Conservation (phyloP, 2,888 invertebrate species). For the Sericinus montela region DNA sequence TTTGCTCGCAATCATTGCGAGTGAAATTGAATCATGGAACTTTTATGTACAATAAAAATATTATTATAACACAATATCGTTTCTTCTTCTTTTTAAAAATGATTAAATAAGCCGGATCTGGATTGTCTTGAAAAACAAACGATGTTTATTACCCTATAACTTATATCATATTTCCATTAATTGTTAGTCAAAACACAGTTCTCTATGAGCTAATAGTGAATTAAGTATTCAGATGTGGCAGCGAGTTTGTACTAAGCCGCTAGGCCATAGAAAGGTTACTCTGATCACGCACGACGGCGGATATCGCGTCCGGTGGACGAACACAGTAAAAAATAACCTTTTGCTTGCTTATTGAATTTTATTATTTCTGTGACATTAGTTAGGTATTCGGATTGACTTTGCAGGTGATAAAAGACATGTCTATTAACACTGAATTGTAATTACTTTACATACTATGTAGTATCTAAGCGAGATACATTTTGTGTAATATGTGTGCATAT, state of each 20-base stretch:
- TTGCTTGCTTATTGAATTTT: slow-evolving; percentile 12
- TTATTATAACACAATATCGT: too few species aligned
- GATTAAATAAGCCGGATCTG: too few species aligned
- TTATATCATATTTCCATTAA: slow-evolving; percentile 16
- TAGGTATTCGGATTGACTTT: not conserved
- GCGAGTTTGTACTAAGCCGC: slow-evolving; percentile 44
- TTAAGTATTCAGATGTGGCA: slow-evolving; percentile 58
- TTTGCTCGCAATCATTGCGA: too few species aligned
- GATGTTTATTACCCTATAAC: not conserved
- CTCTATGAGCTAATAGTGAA: slow-evolving; percentile 52
- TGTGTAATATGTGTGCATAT: too few species aligned
- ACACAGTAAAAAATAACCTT: slow-evolving; percentile 8
- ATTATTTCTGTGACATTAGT: slow-evolving; percentile 9
- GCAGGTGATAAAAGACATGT: too few species aligned
- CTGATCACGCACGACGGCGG: slow-evolving; percentile 64
- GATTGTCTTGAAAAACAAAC: too few species aligned
- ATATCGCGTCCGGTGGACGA: slow-evolving; percentile 63
- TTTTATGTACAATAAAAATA: too few species aligned
- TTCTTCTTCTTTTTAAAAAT: too few species aligned
- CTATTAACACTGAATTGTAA: too few species aligned
- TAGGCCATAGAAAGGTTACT: slow-evolving; percentile 36
- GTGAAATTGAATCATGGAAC: too few species aligned
- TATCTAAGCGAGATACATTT: too few species aligned
- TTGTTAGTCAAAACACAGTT: slow-evolving; percentile 34
- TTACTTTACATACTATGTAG: too few species aligned